Evolutionary conservation across 2,888 invertebrate species (phyloP).

Genomic region (Pseudolycoriella hygida): DNA sequence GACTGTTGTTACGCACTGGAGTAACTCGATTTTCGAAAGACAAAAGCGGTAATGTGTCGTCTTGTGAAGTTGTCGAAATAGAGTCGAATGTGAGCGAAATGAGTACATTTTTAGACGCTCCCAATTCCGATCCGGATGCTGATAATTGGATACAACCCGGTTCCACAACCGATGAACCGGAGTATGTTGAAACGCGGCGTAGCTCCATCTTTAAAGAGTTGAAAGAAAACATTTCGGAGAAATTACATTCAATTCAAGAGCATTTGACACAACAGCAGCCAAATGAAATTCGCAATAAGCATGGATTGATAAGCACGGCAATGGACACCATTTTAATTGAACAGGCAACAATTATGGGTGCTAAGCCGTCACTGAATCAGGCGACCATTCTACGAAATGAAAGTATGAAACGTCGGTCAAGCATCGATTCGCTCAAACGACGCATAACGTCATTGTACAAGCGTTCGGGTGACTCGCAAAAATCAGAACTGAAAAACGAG

Average conservation of each 20-base stretch:
- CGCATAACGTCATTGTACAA: conserved; percentile 13
- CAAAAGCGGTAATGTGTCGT: conserved; percentile 1
- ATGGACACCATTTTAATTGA: conserved; percentile 24
- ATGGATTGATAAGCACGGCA: conserved; percentile 21
- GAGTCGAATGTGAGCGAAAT: not conserved
- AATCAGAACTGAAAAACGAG: conserved; percentile 13
- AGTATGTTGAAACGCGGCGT: conserved; percentile 12
- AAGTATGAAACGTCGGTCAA: conserved; percentile 26
- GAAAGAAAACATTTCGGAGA: conserved; percentile 15
- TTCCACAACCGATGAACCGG: conserved; percentile 20
- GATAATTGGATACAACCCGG: conserved; percentile 25
- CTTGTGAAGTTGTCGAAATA: conserved; percentile 1
- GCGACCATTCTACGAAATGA: not conserved
- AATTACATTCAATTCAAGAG: conserved; percentile 12
- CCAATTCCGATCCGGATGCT: conserved; percentile 11
- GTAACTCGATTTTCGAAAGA: conserved; percentile 7
- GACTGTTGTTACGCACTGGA: conserved; percentile 4
- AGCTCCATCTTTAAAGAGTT: conserved; percentile 19
- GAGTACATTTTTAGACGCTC: not conserved
- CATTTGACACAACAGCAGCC: conserved; percentile 5
- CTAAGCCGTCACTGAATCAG: conserved; percentile 11
- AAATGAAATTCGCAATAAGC: conserved; percentile 11
- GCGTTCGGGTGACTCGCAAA: conserved; percentile 6
- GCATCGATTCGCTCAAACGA: conserved; percentile 21
- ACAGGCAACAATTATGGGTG: conserved; percentile 21